Percentiles rank a stretch among this genome's conserved stretches.
Conservation (phyloP, 2,888 invertebrate genomes). For the Chromoteleia sp. region DNA sequence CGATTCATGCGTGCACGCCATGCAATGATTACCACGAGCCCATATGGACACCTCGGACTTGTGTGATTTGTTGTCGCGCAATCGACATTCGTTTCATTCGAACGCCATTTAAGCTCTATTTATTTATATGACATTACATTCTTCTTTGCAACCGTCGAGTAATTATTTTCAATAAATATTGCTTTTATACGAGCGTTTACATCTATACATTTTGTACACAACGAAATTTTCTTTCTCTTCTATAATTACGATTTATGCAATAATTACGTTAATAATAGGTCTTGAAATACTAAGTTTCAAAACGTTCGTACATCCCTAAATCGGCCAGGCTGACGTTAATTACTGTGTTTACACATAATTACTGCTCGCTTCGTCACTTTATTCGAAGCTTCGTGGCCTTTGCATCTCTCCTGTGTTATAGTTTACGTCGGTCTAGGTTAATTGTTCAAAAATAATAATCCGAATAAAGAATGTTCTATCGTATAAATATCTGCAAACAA, state of each 20-base stretch:
- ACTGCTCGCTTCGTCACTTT: conserved; percentile 67
- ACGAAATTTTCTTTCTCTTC: conserved; percentile 46
- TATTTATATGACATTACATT: conserved; percentile 5
- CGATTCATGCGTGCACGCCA: conserved; percentile 15
- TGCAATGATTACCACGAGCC: conserved; percentile 12
- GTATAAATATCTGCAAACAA: not conserved
- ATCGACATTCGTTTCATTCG: conserved; percentile 13
- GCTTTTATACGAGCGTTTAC: not conserved
- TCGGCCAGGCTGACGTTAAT: conserved; percentile 74
- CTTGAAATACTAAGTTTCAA: conserved; percentile 72
- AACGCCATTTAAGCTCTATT: not conserved
- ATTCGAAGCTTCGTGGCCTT: conserved; percentile 63
- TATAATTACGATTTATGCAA: conserved; percentile 74
- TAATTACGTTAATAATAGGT: conserved; percentile 76
- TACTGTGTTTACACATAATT: conserved; percentile 79
- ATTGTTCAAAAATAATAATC: conserved; percentile 13
- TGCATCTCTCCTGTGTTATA: conserved; percentile 32
- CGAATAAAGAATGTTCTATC: not conserved
- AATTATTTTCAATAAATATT: conserved; percentile 11
- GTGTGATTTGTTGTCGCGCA: conserved; percentile 24
- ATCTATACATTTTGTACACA: conserved; percentile 5
- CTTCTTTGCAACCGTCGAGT: not conserved
- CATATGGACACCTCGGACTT: conserved; percentile 44
- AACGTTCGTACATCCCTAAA: conserved; percentile 75
- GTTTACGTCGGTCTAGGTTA: conserved; percentile 26